Evolutionary conservation across 37 sponge, comb jelly and placozoan species (phyloP).

Genomic region (Halichondria panicea): DNA sequence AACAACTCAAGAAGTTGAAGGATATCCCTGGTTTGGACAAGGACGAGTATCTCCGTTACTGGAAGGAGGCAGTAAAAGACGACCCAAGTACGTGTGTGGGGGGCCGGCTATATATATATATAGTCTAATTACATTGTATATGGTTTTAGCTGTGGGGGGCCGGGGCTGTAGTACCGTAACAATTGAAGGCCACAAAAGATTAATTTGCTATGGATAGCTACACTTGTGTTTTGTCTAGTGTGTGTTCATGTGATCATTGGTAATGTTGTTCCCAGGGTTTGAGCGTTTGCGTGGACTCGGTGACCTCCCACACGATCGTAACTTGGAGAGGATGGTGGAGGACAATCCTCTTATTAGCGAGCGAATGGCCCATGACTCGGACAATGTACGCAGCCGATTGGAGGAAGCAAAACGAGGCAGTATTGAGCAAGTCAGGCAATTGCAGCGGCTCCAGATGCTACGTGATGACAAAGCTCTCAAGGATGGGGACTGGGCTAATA

Average conservation of each 20-base stretch:
- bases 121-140: background rate
- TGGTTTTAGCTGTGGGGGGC: background rate
- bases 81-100: conserved; percentile 44
- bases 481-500: conserved; percentile 28
- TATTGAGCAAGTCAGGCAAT: conserved; percentile 62
- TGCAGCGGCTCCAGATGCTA: conserved; percentile 55
- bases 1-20: too few species aligned
- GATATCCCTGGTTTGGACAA: conserved; percentile 46
- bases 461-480: conserved; percentile 2
- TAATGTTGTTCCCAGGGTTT: background rate
- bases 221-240: background rate
- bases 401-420: conserved; percentile 69
- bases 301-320: background rate
- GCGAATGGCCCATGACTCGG: conserved; percentile 8
- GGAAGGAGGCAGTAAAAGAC: conserved; percentile 41
- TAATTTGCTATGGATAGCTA: too few species aligned
- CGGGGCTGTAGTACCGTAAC: too few species aligned
- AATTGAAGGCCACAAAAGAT: too few species aligned
- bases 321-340: conserved; percentile 14
- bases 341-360: conserved; percentile 33
- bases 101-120: background rate
- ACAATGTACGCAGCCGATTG: conserved; percentile 51
- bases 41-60: conserved; percentile 77
- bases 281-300: background rate
- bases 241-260: background rate